These are phyloP conservation scores for Aricia artaxerxes DNA, from an alignment of 2,888 invertebrate genomes.

Conservation along the genomic window DNA sequence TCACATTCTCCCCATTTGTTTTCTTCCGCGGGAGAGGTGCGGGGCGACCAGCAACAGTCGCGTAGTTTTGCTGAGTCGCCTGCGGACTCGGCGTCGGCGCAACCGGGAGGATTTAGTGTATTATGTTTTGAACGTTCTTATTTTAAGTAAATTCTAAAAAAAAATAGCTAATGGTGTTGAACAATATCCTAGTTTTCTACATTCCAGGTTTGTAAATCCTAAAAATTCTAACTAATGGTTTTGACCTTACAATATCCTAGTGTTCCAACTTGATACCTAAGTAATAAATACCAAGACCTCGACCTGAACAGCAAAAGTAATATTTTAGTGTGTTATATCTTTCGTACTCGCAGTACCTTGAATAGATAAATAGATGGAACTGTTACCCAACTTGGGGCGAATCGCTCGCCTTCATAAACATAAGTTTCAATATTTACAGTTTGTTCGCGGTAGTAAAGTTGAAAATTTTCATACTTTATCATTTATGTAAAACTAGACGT, in stretches of 20 bases:
- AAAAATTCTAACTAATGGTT: neutral
- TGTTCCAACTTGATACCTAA: neutral
- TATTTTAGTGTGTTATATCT: slow-evolving; percentile 18
- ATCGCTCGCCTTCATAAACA: slow-evolving; percentile 12
- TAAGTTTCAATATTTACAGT: slow-evolving; percentile 14
- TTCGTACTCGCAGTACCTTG: slow-evolving; percentile 4
- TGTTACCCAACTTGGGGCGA: slow-evolving; percentile 12
- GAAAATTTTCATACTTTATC: neutral
- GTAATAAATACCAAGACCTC: slow-evolving; percentile 18
- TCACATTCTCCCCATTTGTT: too few species aligned
- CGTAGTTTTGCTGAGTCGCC: too few species aligned
- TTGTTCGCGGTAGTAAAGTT: neutral
- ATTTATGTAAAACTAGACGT: too few species aligned
- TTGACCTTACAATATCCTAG: neutral
- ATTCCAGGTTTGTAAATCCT: too few species aligned
- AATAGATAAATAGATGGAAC: slow-evolving; percentile 18
- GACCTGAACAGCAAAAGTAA: slow-evolving; percentile 9
- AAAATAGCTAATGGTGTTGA: too few species aligned
- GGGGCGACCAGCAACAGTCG: too few species aligned
- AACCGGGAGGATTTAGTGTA: too few species aligned
- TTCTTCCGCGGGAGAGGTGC: too few species aligned
- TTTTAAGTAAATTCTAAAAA: too few species aligned
- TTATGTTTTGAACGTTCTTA: too few species aligned
- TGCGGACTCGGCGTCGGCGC: too few species aligned
- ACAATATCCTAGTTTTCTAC: too few species aligned